Percentiles rank a stretch among this genome's conserved stretches.
Evolutionary conservation across 2,113 vertebrate genomes (phyloP).

Genomic region (Noctilio leporinus): DNA sequence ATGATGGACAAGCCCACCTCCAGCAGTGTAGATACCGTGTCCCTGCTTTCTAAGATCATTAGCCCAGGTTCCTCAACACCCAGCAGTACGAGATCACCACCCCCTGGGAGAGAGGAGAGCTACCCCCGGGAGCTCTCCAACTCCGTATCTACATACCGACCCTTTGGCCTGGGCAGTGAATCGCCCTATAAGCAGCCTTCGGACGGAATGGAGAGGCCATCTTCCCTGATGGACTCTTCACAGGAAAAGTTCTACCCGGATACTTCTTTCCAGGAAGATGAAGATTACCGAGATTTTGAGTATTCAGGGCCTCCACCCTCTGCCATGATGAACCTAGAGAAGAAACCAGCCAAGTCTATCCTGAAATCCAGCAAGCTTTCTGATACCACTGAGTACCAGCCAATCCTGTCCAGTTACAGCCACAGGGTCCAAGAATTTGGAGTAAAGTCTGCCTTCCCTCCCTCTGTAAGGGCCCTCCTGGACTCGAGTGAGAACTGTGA

Average conservation of each 20-base stretch:
- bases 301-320: conserved; percentile 77
- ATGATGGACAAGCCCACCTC: conserved; percentile 93
- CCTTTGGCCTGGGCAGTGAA: conserved; percentile 76
- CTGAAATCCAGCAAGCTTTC: conserved; percentile 79
- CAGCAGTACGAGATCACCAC: conserved; percentile 80
- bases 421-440: conserved; percentile 77
- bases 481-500: conserved; percentile 78
- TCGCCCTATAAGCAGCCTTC: conserved; percentile 78
- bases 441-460: conserved; percentile 75
- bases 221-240: conserved; percentile 80
- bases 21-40: conserved; percentile 78
- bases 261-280: conserved; percentile 82
- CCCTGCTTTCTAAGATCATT: conserved; percentile 84
- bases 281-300: conserved; percentile 83
- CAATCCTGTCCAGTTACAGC: conserved; percentile 73
- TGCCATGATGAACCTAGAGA: conserved; percentile 80
- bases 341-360: conserved; percentile 82
- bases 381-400: conserved; percentile 75
- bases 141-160: conserved; percentile 73
- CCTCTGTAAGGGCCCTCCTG: conserved; percentile 73
- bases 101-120: conserved; percentile 75
- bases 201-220: conserved; percentile 76
- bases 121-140: conserved; percentile 78
- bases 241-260: conserved; percentile 84
- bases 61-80: conserved; percentile 84